These are phyloP conservation scores for Drosophila nigromelanica DNA, from an alignment of 1,140 invertebrate genomes.

Conservation along the genomic window DNA sequence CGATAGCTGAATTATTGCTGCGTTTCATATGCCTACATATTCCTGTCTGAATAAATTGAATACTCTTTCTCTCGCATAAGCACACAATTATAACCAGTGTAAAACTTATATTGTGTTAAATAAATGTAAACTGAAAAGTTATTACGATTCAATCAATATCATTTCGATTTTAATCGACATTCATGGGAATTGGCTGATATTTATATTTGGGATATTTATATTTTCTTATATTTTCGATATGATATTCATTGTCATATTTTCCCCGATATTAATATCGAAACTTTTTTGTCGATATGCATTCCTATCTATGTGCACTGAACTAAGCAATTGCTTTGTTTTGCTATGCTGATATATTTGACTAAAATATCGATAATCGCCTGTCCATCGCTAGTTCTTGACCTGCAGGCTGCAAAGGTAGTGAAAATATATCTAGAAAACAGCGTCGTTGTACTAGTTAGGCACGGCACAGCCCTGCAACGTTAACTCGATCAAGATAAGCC, in stretches of 20 bases:
- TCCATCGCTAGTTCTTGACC: constrained; percentile 29
- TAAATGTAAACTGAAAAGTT: too few species aligned
- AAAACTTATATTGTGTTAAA: too few species aligned
- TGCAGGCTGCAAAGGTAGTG: constrained; percentile 30
- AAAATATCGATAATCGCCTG: background rate
- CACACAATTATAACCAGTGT: too few species aligned
- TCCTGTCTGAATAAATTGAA: too few species aligned
- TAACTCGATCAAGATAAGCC: constrained; percentile 50
- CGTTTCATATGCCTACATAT: background rate
- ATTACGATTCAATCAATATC: background rate
- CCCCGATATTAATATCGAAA: too few species aligned
- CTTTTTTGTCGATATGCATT: background rate
- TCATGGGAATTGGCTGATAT: too few species aligned
- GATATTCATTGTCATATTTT: too few species aligned
- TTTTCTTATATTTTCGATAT: too few species aligned
- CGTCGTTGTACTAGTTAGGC: constrained; percentile 11
- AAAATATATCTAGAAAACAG: constrained; percentile 13
- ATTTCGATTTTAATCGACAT: background rate
- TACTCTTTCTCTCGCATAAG: too few species aligned
- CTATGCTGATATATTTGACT: background rate
- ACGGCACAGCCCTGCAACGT: constrained; percentile 33
- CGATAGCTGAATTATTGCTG: background rate
- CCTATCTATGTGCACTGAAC: too few species aligned
- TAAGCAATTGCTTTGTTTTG: background rate
- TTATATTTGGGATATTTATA: too few species aligned